Conservation (phyloP, 2,797 vertebrate species). For the Myotis pilosus region DNA sequence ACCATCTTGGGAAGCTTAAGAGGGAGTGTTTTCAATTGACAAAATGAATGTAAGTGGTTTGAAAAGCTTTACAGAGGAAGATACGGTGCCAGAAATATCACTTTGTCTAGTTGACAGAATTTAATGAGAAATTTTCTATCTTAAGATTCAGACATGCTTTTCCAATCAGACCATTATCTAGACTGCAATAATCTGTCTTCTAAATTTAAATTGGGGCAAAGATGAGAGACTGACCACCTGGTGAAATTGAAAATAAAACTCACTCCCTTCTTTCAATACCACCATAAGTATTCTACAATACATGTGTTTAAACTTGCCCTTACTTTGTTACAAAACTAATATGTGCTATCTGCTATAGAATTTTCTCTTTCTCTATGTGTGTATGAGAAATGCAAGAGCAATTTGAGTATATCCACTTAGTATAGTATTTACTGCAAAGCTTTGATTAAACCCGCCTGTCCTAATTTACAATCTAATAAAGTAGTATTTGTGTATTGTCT, state of each 20-base stretch:
- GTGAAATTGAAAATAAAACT: constrained; percentile 19
- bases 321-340: not conserved
- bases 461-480: not conserved
- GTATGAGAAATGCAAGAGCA: not conserved
- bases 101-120: not conserved
- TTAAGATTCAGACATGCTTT: not conserved
- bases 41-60: not conserved
- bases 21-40: not conserved
- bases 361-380: not conserved
- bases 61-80: not conserved
- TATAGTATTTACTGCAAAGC: not conserved
- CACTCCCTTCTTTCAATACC: constrained; percentile 28
- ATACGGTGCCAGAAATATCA: not conserved
- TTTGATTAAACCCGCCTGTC: not conserved
- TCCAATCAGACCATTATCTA: not conserved
- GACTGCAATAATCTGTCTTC: not conserved
- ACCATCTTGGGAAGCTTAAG: not conserved
- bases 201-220: constrained; percentile 21
- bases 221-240: constrained; percentile 25
- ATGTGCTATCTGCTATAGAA: not conserved
- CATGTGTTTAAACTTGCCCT: not conserved
- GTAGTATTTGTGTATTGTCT: not conserved
- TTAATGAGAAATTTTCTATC: not conserved
- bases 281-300: not conserved
- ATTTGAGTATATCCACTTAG: not conserved